Evolutionary conservation across 2,888 invertebrate species (phyloP).

Genomic region (Hydriomena furcata): DNA sequence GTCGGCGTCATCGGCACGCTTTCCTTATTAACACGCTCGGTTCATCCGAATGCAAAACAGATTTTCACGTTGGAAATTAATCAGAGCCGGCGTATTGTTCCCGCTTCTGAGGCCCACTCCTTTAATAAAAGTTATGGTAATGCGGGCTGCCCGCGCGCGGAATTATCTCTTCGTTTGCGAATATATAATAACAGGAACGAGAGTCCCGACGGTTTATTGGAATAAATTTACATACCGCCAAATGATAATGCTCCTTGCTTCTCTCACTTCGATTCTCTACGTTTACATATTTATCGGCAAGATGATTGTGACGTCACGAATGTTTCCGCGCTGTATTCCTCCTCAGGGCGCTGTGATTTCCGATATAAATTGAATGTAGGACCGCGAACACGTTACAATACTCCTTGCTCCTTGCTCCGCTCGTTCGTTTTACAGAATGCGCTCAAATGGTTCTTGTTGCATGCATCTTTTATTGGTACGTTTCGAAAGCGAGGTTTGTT

Average conservation of each 20-base stretch:
- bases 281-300: conserved; percentile 78
- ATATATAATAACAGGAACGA: conserved; percentile 79
- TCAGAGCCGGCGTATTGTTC: conserved; percentile 74
- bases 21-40: conserved; percentile 50
- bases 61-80: conserved; percentile 76
- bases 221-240: conserved; percentile 81
- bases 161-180: conserved; percentile 82
- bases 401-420: too few species aligned
- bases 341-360: conserved; percentile 30
- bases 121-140: conserved; percentile 83
- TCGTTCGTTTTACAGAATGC: conserved; percentile 13
- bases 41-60: conserved; percentile 76
- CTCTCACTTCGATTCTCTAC: conserved; percentile 69
- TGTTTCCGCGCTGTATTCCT: conserved; percentile 23
- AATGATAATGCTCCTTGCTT: conserved; percentile 67
- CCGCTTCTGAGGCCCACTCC: conserved; percentile 67
- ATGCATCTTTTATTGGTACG: conserved; percentile 42
- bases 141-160: conserved; percentile 69
- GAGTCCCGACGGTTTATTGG: conserved; percentile 76
- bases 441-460: conserved; percentile 41
- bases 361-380: conserved; percentile 42
- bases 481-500: conserved; percentile 30
- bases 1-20: conserved; percentile 44
- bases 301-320: conserved; percentile 58
- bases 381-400: conserved; percentile 14